Evolutionary conservation across 2,113 vertebrate species (phyloP), one percentile per base, ranked within the genome.

Genomic region (Lycaon pictus): DNA sequence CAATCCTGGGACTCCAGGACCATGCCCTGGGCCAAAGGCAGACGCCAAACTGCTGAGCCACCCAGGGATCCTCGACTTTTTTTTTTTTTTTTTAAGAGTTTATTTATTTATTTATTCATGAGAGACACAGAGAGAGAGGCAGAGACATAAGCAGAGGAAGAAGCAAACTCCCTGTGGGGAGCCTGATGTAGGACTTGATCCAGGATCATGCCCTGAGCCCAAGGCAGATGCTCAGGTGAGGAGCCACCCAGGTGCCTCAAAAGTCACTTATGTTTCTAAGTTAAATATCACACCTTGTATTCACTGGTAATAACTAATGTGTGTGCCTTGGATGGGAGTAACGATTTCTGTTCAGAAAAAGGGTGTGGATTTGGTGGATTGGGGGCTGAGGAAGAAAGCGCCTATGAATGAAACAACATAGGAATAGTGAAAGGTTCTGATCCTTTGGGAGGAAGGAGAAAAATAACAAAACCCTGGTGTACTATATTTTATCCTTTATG

Each of bases 401-500:
- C 76, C 76, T 65, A 62, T 94, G 81, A 97, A 96, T 96, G 94
- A 89, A 79, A 82, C 67, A 63, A 76, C 55, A 55, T 20, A 76
- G 93, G 96, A 53, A 69, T 9, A 79, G 93, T 37, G 43, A 96
- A 93, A 96, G 77, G 88, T 95, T 93, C 88, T 79, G 80, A 94
- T 96, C 95, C 90, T 90, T 48, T n/a, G 84, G 88, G 94, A 95
- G 80, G 83, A 79, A 97, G 65, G 84, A 95, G 90, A 94, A 76
- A 95, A 95, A 96, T 55, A 90, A 84, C 87, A 90, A 86, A 95
- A 63, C 88, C 84, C 90, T 16, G 76, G 63, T 63, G 90, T 7
- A 11, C 96, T 85, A 37, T 96, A 97, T 97, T 98, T 97, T 88
- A 96, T 85, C 92, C 29, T 7, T 90, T 82, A 71, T 85, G 95